Evolutionary conservation across 2,797 vertebrate genomes (phyloP).

Genomic region (Sciurus vulgaris): DNA sequence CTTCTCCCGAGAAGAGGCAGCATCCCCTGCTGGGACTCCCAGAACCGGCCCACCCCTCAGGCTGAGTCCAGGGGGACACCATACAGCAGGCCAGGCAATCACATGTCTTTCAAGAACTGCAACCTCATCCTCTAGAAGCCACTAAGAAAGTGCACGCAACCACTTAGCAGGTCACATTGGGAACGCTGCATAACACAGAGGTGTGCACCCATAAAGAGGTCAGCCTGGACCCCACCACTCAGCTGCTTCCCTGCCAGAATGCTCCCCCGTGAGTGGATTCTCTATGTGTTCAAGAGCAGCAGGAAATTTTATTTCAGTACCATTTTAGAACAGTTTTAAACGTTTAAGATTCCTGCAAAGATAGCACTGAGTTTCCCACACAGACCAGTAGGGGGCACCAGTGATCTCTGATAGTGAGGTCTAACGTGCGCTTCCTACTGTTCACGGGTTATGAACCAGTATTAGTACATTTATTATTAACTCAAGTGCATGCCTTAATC

Average conservation of each 20-base stretch:
- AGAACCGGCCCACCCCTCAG: neutral
- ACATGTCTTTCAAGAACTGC: neutral
- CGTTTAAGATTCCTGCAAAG: neutral
- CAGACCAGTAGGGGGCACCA: neutral
- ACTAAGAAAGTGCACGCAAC: neutral
- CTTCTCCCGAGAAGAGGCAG: neutral
- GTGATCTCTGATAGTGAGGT: accelerated
- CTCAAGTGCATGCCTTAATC: neutral
- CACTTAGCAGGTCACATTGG: neutral
- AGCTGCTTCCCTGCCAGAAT: neutral
- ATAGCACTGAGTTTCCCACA: neutral
- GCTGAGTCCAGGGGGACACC: neutral
- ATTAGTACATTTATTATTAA: neutral
- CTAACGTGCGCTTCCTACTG: neutral
- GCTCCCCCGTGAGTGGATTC: neutral
- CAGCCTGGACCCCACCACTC: neutral
- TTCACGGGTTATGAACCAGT: neutral
- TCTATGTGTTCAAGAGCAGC: neutral
- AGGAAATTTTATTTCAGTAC: neutral
- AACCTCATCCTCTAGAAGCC: neutral
- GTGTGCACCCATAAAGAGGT: neutral
- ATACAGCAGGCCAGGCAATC: neutral
- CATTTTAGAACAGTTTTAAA: neutral
- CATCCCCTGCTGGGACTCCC: too few species aligned
- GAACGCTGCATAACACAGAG: neutral